Conservation (phyloP, 1,140 invertebrate species). For the Andricus grossulariae region DNA sequence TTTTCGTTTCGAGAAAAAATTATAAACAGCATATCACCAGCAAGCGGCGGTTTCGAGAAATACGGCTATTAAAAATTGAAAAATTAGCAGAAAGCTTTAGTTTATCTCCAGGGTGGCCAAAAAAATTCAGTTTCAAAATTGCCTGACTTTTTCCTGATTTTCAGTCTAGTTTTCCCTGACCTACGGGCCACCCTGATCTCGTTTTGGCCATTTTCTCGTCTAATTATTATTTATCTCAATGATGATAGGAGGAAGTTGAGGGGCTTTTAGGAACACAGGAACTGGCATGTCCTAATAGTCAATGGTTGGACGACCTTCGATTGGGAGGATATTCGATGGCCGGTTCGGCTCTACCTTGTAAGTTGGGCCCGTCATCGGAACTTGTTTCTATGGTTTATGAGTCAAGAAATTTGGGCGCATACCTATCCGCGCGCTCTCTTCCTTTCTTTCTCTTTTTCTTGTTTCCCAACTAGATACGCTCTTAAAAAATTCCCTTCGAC, state of each 20-base stretch:
- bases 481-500: background rate
- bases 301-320: conserved; percentile 30
- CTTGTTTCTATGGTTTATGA: conserved; percentile 68
- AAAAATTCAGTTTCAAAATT: too few relatives aligned
- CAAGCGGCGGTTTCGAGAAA: background rate
- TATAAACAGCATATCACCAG: conserved; percentile 49
- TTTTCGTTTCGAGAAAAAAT: conserved; percentile 46
- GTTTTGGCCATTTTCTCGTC: too few relatives aligned
- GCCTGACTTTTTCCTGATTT: background rate
- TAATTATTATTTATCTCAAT: background rate
- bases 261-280: background rate
- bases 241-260: background rate
- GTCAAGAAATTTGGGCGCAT: conserved; percentile 59
- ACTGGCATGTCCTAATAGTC: background rate
- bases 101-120: background rate
- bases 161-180: background rate
- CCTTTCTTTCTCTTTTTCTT: conserved; percentile 40
- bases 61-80: background rate
- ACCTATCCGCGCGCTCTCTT: conserved; percentile 46
- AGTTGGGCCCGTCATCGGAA: conserved; percentile 57
- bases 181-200: too few relatives aligned
- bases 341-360: conserved; percentile 50
- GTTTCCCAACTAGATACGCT: conserved; percentile 30
- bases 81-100: too few relatives aligned
- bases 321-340: conserved; percentile 33